phyloP scores from a whole-genome alignment of 2,113 vertebrate genomes.

The Oryzias celebensis region DNA sequence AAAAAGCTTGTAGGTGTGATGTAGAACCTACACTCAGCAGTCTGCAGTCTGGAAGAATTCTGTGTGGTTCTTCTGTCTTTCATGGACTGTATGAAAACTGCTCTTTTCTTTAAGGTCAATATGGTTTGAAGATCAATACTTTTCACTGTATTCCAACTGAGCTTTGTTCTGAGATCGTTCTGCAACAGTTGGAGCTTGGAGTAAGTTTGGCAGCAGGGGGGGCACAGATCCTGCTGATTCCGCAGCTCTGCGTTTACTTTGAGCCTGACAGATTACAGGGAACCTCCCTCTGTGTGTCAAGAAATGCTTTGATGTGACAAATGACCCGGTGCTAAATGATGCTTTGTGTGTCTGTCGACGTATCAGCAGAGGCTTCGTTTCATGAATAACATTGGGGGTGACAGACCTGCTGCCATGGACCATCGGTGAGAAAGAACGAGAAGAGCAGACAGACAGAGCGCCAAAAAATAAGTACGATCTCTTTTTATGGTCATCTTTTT shows the following conservation, averaged over 20 bases:
- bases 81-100: no score
- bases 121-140: not conserved
- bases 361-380: slow-evolving; percentile 41
- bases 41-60: no score
- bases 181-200: slow-evolving; percentile 36
- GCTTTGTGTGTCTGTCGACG: slow-evolving; percentile 56
- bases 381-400: slow-evolving; percentile 35
- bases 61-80: no score
- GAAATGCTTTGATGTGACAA: slow-evolving; percentile 76
- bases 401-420: slow-evolving; percentile 15
- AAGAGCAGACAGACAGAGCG: slow-evolving; percentile 5
- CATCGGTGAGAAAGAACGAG: slow-evolving; percentile 22
- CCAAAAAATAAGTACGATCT: slow-evolving; percentile 27
- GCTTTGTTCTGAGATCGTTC: slow-evolving; percentile 12
- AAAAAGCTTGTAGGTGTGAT: no score
- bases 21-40: no score
- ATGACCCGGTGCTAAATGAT: slow-evolving; percentile 55
- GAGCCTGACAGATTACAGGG: slow-evolving; percentile 59
- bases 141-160: slow-evolving; percentile 16
- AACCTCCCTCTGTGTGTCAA: slow-evolving; percentile 50
- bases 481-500: no score
- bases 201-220: slow-evolving; percentile 54
- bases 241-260: slow-evolving; percentile 49
- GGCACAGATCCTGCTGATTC: slow-evolving; percentile 18
- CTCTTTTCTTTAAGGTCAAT: no score